Evolutionary conservation across 2,888 invertebrate species (phyloP).

Genomic region (Micropterix aruncella): DNA sequence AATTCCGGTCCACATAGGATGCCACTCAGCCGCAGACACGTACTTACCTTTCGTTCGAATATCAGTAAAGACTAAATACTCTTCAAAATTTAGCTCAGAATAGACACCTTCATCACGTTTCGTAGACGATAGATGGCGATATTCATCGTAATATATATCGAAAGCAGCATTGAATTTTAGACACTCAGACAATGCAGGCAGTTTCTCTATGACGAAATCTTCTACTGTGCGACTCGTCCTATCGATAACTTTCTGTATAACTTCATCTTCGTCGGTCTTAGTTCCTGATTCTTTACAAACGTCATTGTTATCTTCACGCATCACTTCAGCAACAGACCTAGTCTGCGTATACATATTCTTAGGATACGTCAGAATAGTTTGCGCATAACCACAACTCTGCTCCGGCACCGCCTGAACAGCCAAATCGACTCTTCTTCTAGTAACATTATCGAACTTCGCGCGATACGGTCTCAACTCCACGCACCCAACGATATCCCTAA

Average conservation of each 20-base stretch:
- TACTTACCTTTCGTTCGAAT: slow-evolving; percentile 51
- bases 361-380: slow-evolving; percentile 54
- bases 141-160: slow-evolving; percentile 51
- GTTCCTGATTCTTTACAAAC: slow-evolving; percentile 19
- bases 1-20: slow-evolving; percentile 55
- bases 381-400: slow-evolving; percentile 34
- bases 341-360: slow-evolving; percentile 57
- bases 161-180: slow-evolving; percentile 33
- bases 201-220: neutral
- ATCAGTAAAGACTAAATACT: slow-evolving; percentile 51
- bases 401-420: slow-evolving; percentile 42
- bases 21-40: slow-evolving; percentile 52
- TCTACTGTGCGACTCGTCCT: neutral
- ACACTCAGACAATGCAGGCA: neutral
- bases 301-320: slow-evolving; percentile 16
- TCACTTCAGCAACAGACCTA: slow-evolving; percentile 25
- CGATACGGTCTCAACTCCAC: slow-evolving; percentile 47
- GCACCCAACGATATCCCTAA: slow-evolving; percentile 51
- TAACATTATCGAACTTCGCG: slow-evolving; percentile 40
- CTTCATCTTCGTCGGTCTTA: slow-evolving; percentile 13
- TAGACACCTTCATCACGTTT: slow-evolving; percentile 21
- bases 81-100: slow-evolving; percentile 28
- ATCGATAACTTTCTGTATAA: neutral
- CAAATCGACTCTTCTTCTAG: slow-evolving; percentile 39
- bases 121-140: slow-evolving; percentile 28